phyloP scores from a whole-genome alignment of 2,888 invertebrate species.

The Drosophila mayaguana region DNA sequence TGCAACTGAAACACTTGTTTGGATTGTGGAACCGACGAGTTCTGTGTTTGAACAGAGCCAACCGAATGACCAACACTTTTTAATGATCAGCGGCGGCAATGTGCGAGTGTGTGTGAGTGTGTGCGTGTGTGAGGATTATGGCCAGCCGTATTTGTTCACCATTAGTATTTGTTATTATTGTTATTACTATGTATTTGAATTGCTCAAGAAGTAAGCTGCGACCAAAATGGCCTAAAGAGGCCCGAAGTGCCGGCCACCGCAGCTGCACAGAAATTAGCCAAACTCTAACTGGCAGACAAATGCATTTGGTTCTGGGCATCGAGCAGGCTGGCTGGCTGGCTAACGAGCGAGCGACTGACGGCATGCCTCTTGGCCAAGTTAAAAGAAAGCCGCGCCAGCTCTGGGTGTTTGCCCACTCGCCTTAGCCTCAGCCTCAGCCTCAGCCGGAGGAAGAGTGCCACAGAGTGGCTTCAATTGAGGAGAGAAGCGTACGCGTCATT shows the following conservation, averaged over 20 bases:
- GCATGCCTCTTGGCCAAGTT: conserved; percentile 65
- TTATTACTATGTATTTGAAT: conserved; percentile 84
- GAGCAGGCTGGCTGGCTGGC: background rate
- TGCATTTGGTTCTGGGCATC: conserved; percentile 72
- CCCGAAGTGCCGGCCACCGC: conserved; percentile 47
- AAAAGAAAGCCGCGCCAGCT: conserved; percentile 71
- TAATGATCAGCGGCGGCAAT: conserved; percentile 56
- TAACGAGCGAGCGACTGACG: conserved; percentile 14
- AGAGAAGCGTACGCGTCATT: conserved; percentile 77
- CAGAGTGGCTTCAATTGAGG: conserved; percentile 10
- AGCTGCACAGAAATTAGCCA: conserved; percentile 80
- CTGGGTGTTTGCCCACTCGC: conserved; percentile 62
- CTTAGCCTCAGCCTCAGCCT: conserved; percentile 14
- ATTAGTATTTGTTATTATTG: conserved; percentile 83
- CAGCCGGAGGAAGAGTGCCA: conserved; percentile 2
- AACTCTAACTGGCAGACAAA: conserved; percentile 80
- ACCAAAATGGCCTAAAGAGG: conserved; percentile 49
- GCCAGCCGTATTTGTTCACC: conserved; percentile 74
- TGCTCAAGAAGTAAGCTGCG: conserved; percentile 70
- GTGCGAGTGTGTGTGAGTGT: conserved; percentile 14
- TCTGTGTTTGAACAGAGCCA: conserved; percentile 25
- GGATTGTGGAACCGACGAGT: conserved; percentile 8
- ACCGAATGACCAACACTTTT: conserved; percentile 74
- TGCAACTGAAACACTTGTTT: conserved; percentile 50
- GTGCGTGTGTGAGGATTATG: conserved; percentile 52